Conservation (phyloP, 1,140 invertebrate species). For the Trichonephila inaurata region DNA sequence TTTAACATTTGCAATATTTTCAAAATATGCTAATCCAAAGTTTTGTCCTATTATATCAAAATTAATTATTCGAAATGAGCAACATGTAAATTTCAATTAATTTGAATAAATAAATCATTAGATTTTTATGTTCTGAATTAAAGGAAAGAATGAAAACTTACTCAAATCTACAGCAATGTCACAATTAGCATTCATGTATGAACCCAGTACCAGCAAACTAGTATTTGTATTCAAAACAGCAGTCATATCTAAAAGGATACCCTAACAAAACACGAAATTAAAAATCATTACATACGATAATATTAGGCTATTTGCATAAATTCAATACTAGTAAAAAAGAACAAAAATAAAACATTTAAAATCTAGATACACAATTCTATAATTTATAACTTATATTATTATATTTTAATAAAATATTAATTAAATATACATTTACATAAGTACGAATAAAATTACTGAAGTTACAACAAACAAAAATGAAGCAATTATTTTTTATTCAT, state of each 20-base stretch:
- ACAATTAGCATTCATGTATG: conserved; percentile 41
- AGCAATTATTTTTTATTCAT: too few relatives aligned
- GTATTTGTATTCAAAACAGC: conserved; percentile 46
- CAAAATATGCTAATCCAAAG: conserved; percentile 59
- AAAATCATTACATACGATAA: too few relatives aligned
- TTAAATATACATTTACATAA: background rate
- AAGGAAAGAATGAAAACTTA: background rate
- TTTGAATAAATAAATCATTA: background rate
- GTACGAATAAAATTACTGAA: background rate
- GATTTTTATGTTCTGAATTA: background rate
- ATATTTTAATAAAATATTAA: too few relatives aligned
- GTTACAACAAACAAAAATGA: too few relatives aligned
- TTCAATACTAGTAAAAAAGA: background rate
- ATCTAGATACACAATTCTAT: too few relatives aligned
- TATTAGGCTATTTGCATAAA: too few relatives aligned
- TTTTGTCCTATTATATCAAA: background rate
- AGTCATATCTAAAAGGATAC: conserved; percentile 32
- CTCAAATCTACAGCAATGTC: conserved; percentile 64
- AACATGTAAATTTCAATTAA: background rate
- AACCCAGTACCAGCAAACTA: conserved; percentile 43
- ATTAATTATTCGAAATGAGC: background rate
- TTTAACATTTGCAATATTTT: conserved; percentile 8
- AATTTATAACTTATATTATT: too few relatives aligned
- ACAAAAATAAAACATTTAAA: background rate
- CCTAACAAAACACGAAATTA: conserved; percentile 26